phyloP scores from a whole-genome alignment of 2,113 vertebrate genomes.

The Calcarius ornatus region DNA sequence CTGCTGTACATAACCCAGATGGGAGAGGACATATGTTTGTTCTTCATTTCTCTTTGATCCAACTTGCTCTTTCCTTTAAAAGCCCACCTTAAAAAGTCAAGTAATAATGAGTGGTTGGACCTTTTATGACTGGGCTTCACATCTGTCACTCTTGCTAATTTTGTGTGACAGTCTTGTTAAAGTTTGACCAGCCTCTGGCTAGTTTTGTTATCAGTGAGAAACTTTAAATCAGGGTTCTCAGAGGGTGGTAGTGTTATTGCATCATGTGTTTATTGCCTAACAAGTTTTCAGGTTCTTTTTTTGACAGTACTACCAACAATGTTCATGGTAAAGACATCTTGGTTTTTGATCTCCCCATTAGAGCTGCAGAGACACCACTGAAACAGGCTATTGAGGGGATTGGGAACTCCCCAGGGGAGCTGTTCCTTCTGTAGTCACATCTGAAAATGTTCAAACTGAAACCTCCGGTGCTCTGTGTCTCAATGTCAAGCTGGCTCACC shows the following conservation, averaged over 20 bases:
- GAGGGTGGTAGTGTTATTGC: not conserved
- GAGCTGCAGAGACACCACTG: not conserved
- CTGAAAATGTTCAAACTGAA: not conserved
- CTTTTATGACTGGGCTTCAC: not conserved
- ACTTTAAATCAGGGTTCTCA: not conserved
- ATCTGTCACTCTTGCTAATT: not conserved
- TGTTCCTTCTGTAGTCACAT: not conserved
- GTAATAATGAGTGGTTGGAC: not conserved
- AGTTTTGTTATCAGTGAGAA: not conserved
- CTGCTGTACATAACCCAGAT: not conserved
- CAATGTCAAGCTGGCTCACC: not conserved
- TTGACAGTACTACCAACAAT: not conserved
- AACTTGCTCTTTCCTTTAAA: not conserved
- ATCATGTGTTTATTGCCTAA: not conserved
- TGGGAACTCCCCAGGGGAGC: not conserved
- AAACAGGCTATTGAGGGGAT: not conserved
- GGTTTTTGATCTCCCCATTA: accelerated
- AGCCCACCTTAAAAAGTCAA: not conserved
- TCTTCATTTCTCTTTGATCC: not conserved
- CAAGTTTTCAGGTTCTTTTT: not conserved
- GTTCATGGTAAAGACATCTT: not conserved
- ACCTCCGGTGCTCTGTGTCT: not conserved
- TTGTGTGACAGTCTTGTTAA: not conserved
- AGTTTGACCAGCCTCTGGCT: not conserved
- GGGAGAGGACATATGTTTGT: not conserved